Evolutionary conservation across 2,888 invertebrate species (phyloP).

Genomic region (Hylaea fasciaria): DNA sequence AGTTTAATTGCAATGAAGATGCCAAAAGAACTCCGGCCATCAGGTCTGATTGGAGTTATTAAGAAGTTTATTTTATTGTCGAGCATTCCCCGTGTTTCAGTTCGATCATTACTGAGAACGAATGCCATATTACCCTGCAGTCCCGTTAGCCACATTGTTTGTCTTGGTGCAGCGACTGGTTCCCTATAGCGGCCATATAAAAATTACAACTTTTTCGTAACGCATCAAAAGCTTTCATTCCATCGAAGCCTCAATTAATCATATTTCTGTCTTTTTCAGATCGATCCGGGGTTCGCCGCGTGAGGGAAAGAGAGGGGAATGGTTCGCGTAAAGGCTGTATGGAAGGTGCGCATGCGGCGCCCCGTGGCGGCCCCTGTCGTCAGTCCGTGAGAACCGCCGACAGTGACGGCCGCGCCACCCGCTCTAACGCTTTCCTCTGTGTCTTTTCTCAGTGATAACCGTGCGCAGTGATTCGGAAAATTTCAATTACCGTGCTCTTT

Average conservation of each 20-base stretch:
- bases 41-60: slow-evolving; percentile 18
- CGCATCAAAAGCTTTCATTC: slow-evolving; percentile 42
- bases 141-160: slow-evolving; percentile 40
- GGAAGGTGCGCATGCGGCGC: slow-evolving; percentile 41
- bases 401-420: slow-evolving; percentile 35
- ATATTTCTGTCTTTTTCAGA: slow-evolving; percentile 51
- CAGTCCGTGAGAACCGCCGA: slow-evolving; percentile 44
- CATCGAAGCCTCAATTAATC: slow-evolving; percentile 48
- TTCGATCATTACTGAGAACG: slow-evolving; percentile 23
- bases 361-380: slow-evolving; percentile 32
- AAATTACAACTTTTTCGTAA: slow-evolving; percentile 45
- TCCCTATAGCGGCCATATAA: slow-evolving; percentile 36
- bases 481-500: slow-evolving; percentile 9
- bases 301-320: slow-evolving; percentile 37
- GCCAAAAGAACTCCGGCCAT: background rate
- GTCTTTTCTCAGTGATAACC: slow-evolving; percentile 10
- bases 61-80: slow-evolving; percentile 19
- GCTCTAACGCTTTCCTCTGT: slow-evolving; percentile 1
- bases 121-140: slow-evolving; percentile 37
- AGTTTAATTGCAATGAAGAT: background rate
- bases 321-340: slow-evolving; percentile 37
- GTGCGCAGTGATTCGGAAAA: slow-evolving; percentile 18
- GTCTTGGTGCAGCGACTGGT: slow-evolving; percentile 23
- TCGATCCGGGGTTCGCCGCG: slow-evolving; percentile 11
- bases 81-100: slow-evolving; percentile 20